Percentiles rank a stretch among this genome's conserved stretches.
Conservation (phyloP, 2,113 vertebrate species). For the Motacilla alba region DNA sequence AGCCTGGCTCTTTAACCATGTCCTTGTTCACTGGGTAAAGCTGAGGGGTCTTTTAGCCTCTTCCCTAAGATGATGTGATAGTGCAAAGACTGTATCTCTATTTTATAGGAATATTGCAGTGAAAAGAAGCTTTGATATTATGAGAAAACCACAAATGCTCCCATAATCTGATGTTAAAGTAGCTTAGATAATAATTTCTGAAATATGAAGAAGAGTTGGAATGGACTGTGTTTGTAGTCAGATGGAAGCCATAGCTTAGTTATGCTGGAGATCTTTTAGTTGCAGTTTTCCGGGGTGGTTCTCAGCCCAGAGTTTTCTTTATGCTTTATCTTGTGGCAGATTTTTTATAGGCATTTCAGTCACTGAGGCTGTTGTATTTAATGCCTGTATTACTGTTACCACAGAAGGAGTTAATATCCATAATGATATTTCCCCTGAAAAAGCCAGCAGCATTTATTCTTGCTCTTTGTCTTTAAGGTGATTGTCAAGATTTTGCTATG, state of each 20-base stretch:
- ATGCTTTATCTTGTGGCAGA: background rate
- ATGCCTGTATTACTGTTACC: constrained; percentile 27
- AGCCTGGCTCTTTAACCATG: background rate
- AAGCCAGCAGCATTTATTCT: constrained; percentile 11
- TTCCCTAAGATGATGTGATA: background rate
- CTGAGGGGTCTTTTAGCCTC: background rate
- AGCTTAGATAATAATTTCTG: background rate
- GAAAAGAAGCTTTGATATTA: background rate
- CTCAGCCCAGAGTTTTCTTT: constrained; percentile 15
- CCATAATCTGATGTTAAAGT: background rate
- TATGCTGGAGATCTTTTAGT: background rate
- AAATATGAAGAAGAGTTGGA: background rate
- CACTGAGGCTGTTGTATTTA: background rate
- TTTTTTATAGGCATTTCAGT: constrained; percentile 25
- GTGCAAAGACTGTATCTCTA: background rate
- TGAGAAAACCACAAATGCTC: background rate
- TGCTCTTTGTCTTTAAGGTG: background rate
- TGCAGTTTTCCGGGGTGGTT: background rate
- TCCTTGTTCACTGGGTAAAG: background rate
- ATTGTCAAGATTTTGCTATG: constrained; percentile 9
- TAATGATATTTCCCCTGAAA: constrained; percentile 3
- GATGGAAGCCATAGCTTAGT: background rate
- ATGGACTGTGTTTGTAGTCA: background rate
- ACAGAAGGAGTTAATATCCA: constrained; percentile 18
- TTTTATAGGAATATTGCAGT: background rate